Evolutionary conservation across 2,888 invertebrate species (phyloP).

Genomic region (Elysia crispata): DNA sequence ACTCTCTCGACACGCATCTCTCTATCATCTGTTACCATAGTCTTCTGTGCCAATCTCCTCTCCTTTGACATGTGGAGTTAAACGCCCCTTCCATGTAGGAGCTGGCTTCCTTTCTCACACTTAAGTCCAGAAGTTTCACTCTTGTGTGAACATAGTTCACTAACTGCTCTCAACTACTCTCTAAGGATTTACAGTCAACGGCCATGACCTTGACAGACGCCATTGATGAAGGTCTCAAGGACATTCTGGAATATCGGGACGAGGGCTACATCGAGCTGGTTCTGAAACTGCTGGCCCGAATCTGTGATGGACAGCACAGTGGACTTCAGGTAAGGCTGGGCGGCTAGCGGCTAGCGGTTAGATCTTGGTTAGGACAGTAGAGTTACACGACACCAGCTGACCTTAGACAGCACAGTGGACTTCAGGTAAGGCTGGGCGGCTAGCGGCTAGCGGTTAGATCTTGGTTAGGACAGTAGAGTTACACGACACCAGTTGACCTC

Average conservation of each 20-base stretch:
- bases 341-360: too few relatives aligned
- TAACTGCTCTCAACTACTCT: not conserved
- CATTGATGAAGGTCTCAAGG: conserved; percentile 67
- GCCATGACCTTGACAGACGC: conserved; percentile 51
- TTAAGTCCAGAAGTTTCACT: too few relatives aligned
- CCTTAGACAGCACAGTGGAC: conserved; percentile 75
- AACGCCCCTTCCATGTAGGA: too few relatives aligned
- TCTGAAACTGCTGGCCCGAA: conserved; percentile 74
- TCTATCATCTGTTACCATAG: not conserved
- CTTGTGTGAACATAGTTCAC: too few relatives aligned
- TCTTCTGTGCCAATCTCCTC: not conserved
- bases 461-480: too few relatives aligned
- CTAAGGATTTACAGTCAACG: conserved; percentile 43
- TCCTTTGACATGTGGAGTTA: too few relatives aligned
- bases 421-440: conserved; percentile 69
- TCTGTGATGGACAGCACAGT: conserved; percentile 77
- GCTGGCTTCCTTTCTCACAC: too few relatives aligned
- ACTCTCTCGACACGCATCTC: conserved; percentile 3
- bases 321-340: conserved; percentile 73
- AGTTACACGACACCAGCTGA: too few relatives aligned
- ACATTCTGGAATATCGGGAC: conserved; percentile 75
- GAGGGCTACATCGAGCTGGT: conserved; percentile 77
- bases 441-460: too few relatives aligned
- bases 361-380: too few relatives aligned
- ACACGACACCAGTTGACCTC: too few relatives aligned